Evolutionary conservation across 1,140 invertebrate species (phyloP).

Genomic region (Caenorhabditis elegans): DNA sequence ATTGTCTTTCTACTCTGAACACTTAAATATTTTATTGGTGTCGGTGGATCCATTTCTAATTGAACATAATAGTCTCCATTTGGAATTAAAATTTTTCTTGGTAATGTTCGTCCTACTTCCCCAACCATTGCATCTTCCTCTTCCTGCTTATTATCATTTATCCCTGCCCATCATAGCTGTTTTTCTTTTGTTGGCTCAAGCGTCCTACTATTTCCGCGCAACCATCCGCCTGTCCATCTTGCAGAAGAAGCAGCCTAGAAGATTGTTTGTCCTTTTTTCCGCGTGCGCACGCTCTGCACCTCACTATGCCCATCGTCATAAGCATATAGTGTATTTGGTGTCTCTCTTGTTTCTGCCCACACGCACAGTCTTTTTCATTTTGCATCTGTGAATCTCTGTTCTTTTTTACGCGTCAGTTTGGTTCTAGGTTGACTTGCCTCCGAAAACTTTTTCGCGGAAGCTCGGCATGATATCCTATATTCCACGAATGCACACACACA

Average conservation of each 20-base stretch:
- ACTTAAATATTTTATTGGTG: too few species aligned
- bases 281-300: background rate
- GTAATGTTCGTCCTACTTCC: too few species aligned
- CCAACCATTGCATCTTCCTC: too few species aligned
- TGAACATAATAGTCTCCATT: too few species aligned
- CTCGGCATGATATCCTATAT: background rate
- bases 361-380: background rate
- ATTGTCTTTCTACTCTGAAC: too few species aligned
- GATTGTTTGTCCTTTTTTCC: slow-evolving; percentile 9
- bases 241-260: slow-evolving; percentile 7
- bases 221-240: background rate
- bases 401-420: background rate
- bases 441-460: background rate
- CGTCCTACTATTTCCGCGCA: background rate
- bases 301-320: slow-evolving; percentile 24
- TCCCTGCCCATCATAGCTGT: background rate
- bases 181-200: background rate
- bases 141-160: background rate
- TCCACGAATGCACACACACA: background rate
- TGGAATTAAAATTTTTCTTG: too few species aligned
- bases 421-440: background rate
- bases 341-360: background rate
- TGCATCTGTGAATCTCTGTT: background rate
- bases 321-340: background rate
- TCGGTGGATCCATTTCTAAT: too few species aligned